A percentile compares a stretch with the other conserved stretches of the same genome.
Evolutionary conservation across 2,113 vertebrate genomes (phyloP).

Genomic region (Cyphomyrus plagiostoma): DNA sequence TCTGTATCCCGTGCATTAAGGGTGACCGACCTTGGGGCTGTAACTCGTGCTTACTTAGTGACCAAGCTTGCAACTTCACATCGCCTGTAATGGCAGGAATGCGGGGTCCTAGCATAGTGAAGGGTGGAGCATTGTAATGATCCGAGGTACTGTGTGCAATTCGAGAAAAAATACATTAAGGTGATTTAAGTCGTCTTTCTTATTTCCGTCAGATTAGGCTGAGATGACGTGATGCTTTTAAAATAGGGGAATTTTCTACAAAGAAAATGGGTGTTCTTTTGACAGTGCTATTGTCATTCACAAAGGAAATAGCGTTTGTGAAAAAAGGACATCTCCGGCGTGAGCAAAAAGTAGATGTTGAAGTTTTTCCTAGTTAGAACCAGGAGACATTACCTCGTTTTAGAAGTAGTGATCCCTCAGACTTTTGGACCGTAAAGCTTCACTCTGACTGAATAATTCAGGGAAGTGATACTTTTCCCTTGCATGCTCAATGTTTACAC

Average conservation of each 20-base stretch:
- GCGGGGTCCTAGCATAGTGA: neutral
- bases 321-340: neutral
- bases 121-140: neutral
- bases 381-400: neutral
- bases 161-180: neutral
- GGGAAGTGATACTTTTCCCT: neutral
- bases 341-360: neutral
- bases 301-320: neutral
- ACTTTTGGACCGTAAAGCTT: neutral
- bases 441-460: constrained; percentile 6
- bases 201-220: neutral
- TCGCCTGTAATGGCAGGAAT: neutral
- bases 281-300: neutral
- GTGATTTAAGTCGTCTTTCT: neutral
- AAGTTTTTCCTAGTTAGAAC: neutral
- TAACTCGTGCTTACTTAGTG: constrained; percentile 1
- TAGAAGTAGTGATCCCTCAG: neutral
- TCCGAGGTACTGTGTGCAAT: neutral
- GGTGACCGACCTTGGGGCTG: neutral
- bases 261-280: neutral
- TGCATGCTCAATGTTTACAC: constrained; percentile 2
- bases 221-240: neutral
- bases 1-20: neutral
- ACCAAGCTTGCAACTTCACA: neutral
- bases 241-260: neutral